Evolutionary conservation across 2,113 vertebrate genomes (phyloP).

Genomic region (Protobothrops mucrosquamatus): DNA sequence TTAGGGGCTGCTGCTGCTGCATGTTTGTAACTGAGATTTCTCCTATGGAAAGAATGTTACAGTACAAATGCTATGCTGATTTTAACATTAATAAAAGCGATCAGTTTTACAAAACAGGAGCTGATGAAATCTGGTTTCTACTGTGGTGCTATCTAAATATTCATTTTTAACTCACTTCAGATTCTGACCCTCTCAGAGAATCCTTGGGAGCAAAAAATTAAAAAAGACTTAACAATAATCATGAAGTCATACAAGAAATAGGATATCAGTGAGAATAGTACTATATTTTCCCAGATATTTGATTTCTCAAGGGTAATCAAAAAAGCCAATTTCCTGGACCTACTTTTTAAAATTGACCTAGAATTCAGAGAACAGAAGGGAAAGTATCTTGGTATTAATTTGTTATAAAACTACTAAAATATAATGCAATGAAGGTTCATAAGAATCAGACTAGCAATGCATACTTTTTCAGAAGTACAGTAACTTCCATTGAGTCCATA

Average conservation of each 20-base stretch:
- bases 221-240: constrained; percentile 10
- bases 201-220: background rate
- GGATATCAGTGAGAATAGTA: constrained; percentile 6
- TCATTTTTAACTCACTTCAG: background rate
- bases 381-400: background rate
- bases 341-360: constrained; percentile 16
- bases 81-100: background rate
- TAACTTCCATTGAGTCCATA: background rate
- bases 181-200: background rate
- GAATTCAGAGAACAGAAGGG: background rate
- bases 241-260: constrained; percentile 1
- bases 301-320: constrained; percentile 10
- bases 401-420: background rate
- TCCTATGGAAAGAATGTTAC: background rate
- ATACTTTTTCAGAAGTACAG: background rate
- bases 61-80: background rate
- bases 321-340: background rate
- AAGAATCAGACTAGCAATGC: background rate
- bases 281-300: constrained; percentile 4
- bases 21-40: background rate
- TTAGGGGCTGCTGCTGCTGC: background rate
- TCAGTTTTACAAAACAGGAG: background rate
- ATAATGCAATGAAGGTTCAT: background rate
- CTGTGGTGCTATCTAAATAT: background rate
- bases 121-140: background rate